These are phyloP conservation scores for Ctenochaetus hawaiiensis DNA, from an alignment of 2,797 vertebrate species.

Conservation along the genomic window DNA sequence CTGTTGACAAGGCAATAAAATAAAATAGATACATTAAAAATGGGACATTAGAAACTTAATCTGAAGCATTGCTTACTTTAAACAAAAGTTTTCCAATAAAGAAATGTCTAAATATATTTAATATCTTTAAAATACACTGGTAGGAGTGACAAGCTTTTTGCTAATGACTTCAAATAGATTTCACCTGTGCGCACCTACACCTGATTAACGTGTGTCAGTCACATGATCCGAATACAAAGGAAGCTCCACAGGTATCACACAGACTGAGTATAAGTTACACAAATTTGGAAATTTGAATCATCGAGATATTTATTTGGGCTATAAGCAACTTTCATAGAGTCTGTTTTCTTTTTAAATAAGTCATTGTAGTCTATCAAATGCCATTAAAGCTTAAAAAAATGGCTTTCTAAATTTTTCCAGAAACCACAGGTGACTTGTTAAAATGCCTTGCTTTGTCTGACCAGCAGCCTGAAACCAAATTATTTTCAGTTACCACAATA, in stretches of 20 bases:
- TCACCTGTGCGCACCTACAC: conserved; percentile 14
- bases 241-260: background rate
- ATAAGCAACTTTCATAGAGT: too few species aligned
- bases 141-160: too few species aligned
- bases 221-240: background rate
- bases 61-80: background rate
- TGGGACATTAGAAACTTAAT: background rate
- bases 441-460: background rate
- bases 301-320: too few species aligned
- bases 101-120: too few species aligned
- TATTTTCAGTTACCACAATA: background rate
- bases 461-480: background rate
- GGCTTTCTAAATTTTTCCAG: background rate
- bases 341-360: background rate
- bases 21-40: too few species aligned
- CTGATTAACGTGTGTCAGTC: background rate
- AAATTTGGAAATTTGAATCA: background rate
- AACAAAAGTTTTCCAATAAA: background rate
- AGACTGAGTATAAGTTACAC: background rate
- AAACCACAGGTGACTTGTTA: background rate
- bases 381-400: background rate
- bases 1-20: background rate
- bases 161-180: background rate
- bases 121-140: too few species aligned
- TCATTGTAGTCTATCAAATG: background rate